Conservation (phyloP, 2,797 vertebrate genomes). For the Xenops minutus region DNA sequence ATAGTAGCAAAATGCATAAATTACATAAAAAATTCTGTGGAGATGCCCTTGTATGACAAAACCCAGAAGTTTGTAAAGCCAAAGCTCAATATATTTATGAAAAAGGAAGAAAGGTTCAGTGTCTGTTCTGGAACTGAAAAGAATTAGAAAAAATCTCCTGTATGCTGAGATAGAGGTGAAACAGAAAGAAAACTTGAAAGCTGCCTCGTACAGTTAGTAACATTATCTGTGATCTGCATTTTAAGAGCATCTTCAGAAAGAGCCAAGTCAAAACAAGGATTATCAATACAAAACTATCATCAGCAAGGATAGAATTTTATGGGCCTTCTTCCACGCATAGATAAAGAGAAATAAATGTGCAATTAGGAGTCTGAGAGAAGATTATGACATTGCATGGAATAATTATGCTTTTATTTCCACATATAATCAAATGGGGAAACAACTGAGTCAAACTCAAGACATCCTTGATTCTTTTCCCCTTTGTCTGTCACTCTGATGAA, state of each 20-base stretch:
- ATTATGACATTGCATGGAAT: conserved; percentile 13
- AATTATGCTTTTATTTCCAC: conserved; percentile 13
- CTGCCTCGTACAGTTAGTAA: neutral
- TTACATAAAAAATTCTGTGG: neutral
- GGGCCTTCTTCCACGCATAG: neutral
- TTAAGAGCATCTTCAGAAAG: conserved; percentile 26
- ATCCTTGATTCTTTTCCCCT: neutral
- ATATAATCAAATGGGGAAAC: neutral
- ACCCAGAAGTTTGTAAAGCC: neutral
- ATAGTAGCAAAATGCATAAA: neutral
- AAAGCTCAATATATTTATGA: neutral
- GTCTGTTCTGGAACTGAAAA: neutral
- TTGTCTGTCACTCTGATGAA: neutral
- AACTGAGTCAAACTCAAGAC: neutral
- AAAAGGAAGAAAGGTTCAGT: neutral
- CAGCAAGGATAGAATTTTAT: neutral
- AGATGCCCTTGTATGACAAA: neutral
- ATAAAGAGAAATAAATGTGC: conserved; percentile 32
- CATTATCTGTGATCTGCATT: conserved; percentile 7
- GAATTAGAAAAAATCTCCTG: neutral
- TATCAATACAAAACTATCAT: conserved; percentile 30
- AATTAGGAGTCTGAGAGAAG: neutral
- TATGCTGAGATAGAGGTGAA: conserved; percentile 3
- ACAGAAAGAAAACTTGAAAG: conserved; percentile 1
- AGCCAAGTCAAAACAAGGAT: conserved; percentile 33